Conservation (phyloP, 2,888 invertebrate species). For the Pantelozetes paolii region DNA sequence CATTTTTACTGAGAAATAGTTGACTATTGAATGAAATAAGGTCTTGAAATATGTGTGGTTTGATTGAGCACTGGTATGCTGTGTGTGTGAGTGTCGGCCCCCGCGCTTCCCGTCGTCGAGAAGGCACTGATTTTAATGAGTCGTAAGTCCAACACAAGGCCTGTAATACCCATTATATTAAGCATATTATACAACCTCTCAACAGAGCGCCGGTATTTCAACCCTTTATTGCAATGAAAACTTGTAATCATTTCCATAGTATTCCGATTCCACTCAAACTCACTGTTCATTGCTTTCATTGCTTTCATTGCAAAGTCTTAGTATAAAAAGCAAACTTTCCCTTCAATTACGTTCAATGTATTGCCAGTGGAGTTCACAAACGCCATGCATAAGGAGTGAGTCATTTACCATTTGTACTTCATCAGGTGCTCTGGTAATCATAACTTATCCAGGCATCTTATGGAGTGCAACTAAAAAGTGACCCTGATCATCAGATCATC, state of each 20-base stretch:
- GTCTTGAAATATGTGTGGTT: neutral
- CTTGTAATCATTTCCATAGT: slow-evolving; percentile 1
- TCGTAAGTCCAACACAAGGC: neutral
- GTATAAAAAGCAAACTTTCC: too few species aligned
- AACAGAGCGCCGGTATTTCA: neutral
- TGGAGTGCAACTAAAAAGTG: slow-evolving; percentile 36
- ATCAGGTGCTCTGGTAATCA: slow-evolving; percentile 38
- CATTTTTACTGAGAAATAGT: slow-evolving; percentile 20
- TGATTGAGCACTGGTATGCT: neutral
- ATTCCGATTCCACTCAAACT: neutral
- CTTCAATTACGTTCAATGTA: too few species aligned
- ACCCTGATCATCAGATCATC: slow-evolving; percentile 11
- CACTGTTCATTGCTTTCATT: neutral
- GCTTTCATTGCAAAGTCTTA: neutral
- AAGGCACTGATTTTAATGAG: slow-evolving; percentile 21
- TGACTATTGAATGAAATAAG: neutral
- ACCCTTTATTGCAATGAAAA: neutral
- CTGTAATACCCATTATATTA: neutral
- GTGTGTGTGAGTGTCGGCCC: neutral
- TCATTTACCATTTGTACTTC: slow-evolving; percentile 32
- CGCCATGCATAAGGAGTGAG: neutral
- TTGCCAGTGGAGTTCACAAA: neutral
- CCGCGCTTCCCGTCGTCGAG: slow-evolving; percentile 18
- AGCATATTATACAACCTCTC: neutral
- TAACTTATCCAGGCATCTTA: slow-evolving; percentile 24